Conservation (phyloP, 2,113 vertebrate genomes). For the Spilogale gracilis region DNA sequence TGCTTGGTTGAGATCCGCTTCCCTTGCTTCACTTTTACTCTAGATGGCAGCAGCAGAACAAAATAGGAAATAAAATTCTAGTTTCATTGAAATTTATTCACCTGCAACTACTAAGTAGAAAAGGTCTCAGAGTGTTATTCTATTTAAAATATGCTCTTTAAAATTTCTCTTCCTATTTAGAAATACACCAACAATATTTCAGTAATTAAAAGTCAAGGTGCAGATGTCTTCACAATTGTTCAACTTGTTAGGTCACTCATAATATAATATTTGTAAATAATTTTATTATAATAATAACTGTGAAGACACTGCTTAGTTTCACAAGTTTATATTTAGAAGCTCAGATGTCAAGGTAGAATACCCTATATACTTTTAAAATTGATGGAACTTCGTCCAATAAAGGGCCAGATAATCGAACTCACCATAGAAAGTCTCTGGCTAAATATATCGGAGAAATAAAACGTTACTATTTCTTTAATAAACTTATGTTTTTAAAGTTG, state of each 20-base stretch:
- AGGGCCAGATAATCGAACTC: neutral
- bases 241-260: neutral
- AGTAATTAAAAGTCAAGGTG: constrained; percentile 41
- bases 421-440: constrained; percentile 17
- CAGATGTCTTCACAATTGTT: constrained; percentile 23
- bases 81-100: neutral
- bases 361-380: constrained; percentile 25
- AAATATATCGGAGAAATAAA: constrained; percentile 34
- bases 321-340: constrained; percentile 41
- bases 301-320: neutral
- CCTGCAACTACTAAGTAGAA: neutral
- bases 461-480: constrained; percentile 32
- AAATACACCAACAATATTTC: constrained; percentile 19
- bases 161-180: neutral
- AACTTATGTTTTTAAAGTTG: neutral
- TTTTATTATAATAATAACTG: neutral
- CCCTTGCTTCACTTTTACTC: constrained; percentile 78
- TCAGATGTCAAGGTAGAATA: neutral
- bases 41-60: constrained; percentile 90
- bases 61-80: constrained; percentile 80
- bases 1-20: neutral
- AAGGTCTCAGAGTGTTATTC: constrained; percentile 13
- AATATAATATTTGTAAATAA: neutral
- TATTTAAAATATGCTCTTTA: constrained; percentile 48
- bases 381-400: neutral